Percentiles rank a stretch among this genome's conserved stretches.
phyloP scores from a whole-genome alignment of 2,113 vertebrate genomes.

The Mesitornis unicolor region DNA sequence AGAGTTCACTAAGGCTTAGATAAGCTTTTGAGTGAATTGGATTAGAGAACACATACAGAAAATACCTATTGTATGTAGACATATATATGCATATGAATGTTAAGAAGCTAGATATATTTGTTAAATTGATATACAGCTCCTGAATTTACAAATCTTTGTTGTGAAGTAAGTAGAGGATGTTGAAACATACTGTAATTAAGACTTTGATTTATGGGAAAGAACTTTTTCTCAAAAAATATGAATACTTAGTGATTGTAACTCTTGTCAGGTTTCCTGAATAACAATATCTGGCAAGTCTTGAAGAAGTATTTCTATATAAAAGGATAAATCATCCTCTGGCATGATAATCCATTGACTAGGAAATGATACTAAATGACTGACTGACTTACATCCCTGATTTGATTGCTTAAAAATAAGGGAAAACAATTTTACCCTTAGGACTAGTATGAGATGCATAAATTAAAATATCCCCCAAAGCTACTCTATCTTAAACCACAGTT shows the following conservation, averaged over 20 bases:
- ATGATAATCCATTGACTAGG: neutral
- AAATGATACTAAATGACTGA: neutral
- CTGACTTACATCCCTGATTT: neutral
- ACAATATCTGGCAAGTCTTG: neutral
- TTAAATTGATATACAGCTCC: neutral
- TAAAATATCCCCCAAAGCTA: neutral
- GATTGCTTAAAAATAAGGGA: neutral
- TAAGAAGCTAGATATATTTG: neutral
- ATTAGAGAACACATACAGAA: neutral
- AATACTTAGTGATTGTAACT: neutral
- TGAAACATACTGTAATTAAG: neutral
- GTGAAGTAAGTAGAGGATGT: neutral
- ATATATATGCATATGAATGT: neutral
- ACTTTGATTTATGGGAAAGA: neutral
- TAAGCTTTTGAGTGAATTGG: neutral
- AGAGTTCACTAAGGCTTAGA: neutral
- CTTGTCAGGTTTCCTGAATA: neutral
- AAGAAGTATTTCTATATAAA: neutral
- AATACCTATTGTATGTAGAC: neutral
- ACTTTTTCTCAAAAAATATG: neutral
- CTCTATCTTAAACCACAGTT: neutral
- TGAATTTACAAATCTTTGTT: neutral
- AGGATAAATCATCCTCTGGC: neutral
- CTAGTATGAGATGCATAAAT: neutral
- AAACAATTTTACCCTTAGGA: neutral